These are phyloP conservation scores for Dendroctonus valens DNA, from an alignment of 1,140 invertebrate genomes.

Conservation along the genomic window DNA sequence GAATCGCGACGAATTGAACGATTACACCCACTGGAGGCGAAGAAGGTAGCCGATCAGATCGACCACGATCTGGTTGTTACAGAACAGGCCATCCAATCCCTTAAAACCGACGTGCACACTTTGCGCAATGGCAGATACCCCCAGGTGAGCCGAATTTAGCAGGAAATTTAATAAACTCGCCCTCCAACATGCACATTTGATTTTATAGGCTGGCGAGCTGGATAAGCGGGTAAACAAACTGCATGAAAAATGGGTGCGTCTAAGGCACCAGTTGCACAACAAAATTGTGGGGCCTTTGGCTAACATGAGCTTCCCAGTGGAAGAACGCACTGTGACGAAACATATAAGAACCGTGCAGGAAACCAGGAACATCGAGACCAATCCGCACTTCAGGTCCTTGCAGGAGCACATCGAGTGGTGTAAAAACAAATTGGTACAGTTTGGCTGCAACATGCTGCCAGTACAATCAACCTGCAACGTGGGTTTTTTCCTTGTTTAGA, in stretches of 20 bases:
- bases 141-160: slow-evolving; percentile 33
- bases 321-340: slow-evolving; percentile 81
- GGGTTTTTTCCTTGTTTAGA: slow-evolving; percentile 58
- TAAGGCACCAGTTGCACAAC: slow-evolving; percentile 82
- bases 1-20: slow-evolving; percentile 83
- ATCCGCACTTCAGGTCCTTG: slow-evolving; percentile 85
- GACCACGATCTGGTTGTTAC: slow-evolving; percentile 83
- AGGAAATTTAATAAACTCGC: no score
- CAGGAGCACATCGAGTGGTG: slow-evolving; percentile 95
- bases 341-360: slow-evolving; percentile 85
- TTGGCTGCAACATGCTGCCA: no score
- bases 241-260: slow-evolving; percentile 86
- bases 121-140: slow-evolving; percentile 83
- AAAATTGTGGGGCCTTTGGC: slow-evolving; percentile 80
- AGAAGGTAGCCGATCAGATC: slow-evolving; percentile 86
- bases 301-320: slow-evolving; percentile 80
- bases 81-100: slow-evolving; percentile 85
- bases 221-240: slow-evolving; percentile 75
- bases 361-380: slow-evolving; percentile 86
- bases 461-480: neutral
- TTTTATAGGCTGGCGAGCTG: slow-evolving; percentile 42
- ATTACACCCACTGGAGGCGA: slow-evolving; percentile 91
- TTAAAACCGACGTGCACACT: slow-evolving; percentile 89
- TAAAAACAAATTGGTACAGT: slow-evolving; percentile 78
- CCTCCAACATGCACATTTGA: neutral